phyloP scores from a whole-genome alignment of 2,888 invertebrate species.

The Teinopalpus imperialis region DNA sequence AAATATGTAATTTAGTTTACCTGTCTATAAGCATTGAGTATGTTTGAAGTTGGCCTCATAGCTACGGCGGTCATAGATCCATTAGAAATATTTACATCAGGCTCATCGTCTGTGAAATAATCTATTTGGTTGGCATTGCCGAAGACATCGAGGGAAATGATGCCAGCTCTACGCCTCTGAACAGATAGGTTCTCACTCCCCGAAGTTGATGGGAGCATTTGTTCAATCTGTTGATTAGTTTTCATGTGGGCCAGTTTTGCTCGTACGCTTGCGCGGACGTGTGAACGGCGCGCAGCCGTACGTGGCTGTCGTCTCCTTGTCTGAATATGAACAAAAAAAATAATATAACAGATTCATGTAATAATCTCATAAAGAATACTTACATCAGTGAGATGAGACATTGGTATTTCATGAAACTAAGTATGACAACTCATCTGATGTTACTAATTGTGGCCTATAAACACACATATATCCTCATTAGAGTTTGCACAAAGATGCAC shows the following conservation, averaged over 20 bases:
- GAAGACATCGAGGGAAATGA: slow-evolving; percentile 76
- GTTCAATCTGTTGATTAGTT: slow-evolving; percentile 18
- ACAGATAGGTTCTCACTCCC: slow-evolving; percentile 31
- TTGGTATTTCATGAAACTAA: no score
- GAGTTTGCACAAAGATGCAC: no score
- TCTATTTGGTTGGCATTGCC: slow-evolving; percentile 86
- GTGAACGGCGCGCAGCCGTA: slow-evolving; percentile 66
- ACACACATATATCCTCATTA: no score
- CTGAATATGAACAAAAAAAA: no score
- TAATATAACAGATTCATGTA: background rate
- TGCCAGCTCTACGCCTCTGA: slow-evolving; percentile 43
- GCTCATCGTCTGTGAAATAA: slow-evolving; percentile 83
- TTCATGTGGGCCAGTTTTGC: slow-evolving; percentile 48
- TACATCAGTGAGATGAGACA: no score
- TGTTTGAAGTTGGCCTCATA: slow-evolving; percentile 65
- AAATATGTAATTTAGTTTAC: slow-evolving; percentile 34
- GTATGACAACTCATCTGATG: no score
- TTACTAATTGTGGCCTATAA: no score
- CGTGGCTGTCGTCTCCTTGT: slow-evolving; percentile 52
- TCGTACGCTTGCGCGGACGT: slow-evolving; percentile 65
- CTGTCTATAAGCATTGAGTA: slow-evolving; percentile 67
- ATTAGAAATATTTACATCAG: slow-evolving; percentile 37
- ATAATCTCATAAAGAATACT: no score
- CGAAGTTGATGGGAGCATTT: slow-evolving; percentile 15
- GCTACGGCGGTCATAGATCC: slow-evolving; percentile 63